A percentile compares a stretch with the other conserved stretches of the same genome.
phyloP scores from a whole-genome alignment of 2,797 vertebrate species.

The Vipera latastei region DNA sequence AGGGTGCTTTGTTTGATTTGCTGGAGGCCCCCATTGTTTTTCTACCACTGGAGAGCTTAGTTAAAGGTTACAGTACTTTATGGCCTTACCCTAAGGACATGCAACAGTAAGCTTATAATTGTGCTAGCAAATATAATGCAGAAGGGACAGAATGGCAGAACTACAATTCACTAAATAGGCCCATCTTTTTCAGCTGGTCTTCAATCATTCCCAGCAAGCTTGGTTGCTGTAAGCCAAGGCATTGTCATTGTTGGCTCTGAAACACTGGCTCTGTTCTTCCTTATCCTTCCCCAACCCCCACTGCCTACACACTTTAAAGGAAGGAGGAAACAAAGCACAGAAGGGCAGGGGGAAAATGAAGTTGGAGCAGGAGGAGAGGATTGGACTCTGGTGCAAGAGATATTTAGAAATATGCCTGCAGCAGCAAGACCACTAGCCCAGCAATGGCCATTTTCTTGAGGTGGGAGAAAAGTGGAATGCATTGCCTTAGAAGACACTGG shows the following conservation, averaged over 20 bases:
- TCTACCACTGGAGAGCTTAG: neutral
- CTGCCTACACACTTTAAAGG: constrained; percentile 42
- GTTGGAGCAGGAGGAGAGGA: neutral
- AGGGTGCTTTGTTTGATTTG: neutral
- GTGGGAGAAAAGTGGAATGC: constrained; percentile 19
- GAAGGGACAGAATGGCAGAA: neutral
- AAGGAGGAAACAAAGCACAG: constrained; percentile 25
- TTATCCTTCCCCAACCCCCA: constrained; percentile 17
- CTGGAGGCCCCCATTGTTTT: neutral
- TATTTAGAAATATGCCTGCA: constrained; percentile 11
- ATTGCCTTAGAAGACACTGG: neutral
- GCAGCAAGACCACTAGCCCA: neutral
- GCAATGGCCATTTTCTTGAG: neutral
- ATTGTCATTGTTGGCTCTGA: constrained; percentile 47
- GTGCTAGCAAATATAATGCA: neutral
- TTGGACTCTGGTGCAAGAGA: neutral
- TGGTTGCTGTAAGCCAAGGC: constrained; percentile 38
- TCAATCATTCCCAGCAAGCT: neutral
- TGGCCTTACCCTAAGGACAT: neutral
- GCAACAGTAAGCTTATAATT: neutral
- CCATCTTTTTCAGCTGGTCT: neutral
- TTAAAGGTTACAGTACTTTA: neutral
- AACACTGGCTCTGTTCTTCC: constrained; percentile 71
- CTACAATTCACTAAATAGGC: neutral
- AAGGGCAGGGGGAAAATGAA: neutral